phyloP scores from a whole-genome alignment of 1,140 invertebrate genomes.

The Drosophila triauraria region DNA sequence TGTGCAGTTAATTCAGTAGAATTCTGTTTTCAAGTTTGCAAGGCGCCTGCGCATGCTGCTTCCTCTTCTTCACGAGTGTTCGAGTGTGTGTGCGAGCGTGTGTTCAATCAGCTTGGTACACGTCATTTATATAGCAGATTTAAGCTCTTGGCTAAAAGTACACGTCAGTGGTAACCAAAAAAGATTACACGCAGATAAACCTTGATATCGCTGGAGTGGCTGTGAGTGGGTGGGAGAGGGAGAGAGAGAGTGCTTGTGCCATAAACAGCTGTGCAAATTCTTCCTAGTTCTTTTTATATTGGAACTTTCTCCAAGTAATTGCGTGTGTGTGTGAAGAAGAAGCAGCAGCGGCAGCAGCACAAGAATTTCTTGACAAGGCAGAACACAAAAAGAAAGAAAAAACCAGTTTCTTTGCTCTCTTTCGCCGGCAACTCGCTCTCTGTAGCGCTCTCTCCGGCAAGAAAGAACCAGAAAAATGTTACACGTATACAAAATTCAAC shows the following conservation, averaged over 20 bases:
- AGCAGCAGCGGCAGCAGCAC: background rate
- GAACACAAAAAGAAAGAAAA: constrained; percentile 13
- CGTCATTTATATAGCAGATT: constrained; percentile 65
- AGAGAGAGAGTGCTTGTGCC: constrained; percentile 13
- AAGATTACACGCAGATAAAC: constrained; percentile 20
- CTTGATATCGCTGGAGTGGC: constrained; percentile 4
- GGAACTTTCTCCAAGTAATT: constrained; percentile 58
- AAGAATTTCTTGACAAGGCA: constrained; percentile 22
- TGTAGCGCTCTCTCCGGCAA: constrained; percentile 2
- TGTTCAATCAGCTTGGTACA: constrained; percentile 73
- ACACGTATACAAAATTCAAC: constrained; percentile 74
- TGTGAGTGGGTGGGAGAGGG: background rate
- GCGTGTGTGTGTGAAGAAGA: constrained; percentile 11
- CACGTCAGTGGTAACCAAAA: constrained; percentile 53
- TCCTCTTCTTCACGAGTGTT: constrained; percentile 19
- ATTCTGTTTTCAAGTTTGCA: background rate
- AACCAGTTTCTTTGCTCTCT: constrained; percentile 52
- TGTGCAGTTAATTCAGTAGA: constrained; percentile 14
- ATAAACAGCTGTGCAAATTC: constrained; percentile 60
- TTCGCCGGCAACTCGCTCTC: constrained; percentile 33
- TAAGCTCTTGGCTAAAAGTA: constrained; percentile 54
- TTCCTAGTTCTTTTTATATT: constrained; percentile 20
- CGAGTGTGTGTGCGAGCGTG: constrained; percentile 16
- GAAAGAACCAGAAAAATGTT: constrained; percentile 78
- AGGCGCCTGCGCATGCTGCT: constrained; percentile 60